These are phyloP conservation scores for Tricholauxania praeusta DNA, from an alignment of 2,888 invertebrate genomes.

Conservation along the genomic window DNA sequence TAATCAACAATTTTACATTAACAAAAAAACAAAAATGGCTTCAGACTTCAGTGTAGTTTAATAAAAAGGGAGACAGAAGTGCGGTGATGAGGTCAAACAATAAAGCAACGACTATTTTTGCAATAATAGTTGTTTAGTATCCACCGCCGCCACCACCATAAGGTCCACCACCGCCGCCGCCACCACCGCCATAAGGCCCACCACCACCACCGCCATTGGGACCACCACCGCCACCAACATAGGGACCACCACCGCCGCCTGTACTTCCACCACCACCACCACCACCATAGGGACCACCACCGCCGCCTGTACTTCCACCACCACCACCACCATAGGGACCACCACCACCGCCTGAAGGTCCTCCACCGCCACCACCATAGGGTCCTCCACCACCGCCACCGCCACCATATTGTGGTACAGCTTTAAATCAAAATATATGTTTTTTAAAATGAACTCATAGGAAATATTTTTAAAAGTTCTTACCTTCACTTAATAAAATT, in stretches of 20 bases:
- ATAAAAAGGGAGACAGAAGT: too few species aligned
- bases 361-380: not conserved
- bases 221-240: constrained; percentile 12
- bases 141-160: constrained; percentile 10
- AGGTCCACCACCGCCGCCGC: constrained; percentile 23
- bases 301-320: constrained; percentile 15
- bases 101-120: not conserved
- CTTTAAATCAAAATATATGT: too few species aligned
- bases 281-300: constrained; percentile 21
- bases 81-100: too few species aligned
- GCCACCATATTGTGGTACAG: not conserved
- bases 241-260: constrained; percentile 7
- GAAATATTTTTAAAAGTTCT: too few species aligned
- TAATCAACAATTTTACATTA: too few species aligned
- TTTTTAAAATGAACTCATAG: too few species aligned
- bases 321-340: constrained; percentile 35
- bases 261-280: constrained; percentile 28
- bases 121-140: not conserved
- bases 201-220: constrained; percentile 37
- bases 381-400: constrained; percentile 16
- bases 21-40: too few species aligned
- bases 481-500: too few species aligned
- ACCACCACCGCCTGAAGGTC: not conserved
- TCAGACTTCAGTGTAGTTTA: too few species aligned
- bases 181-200: constrained; percentile 20